phyloP scores from a whole-genome alignment of 2,888 invertebrate species.

The Orthosia cruda region DNA sequence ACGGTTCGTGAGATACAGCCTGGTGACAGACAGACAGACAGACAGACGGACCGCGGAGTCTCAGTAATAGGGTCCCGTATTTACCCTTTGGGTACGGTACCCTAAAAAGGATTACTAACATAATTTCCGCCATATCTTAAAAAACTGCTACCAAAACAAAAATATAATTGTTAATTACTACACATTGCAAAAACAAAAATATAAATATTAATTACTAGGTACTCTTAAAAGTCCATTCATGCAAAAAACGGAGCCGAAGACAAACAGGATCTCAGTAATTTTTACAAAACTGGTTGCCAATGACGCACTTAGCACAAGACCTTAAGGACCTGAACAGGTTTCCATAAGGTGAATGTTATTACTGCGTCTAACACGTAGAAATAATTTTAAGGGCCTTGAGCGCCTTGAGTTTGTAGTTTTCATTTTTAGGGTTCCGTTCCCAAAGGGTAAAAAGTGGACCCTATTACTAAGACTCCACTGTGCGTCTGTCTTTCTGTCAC shows the following conservation, averaged over 20 bases:
- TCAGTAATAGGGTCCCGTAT: too few species aligned
- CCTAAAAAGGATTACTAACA: neutral
- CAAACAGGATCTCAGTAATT: conserved; percentile 13
- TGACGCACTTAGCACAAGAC: conserved; percentile 45
- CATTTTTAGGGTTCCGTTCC: too few species aligned
- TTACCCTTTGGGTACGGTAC: too few species aligned
- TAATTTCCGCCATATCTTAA: neutral
- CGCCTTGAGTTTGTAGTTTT: neutral
- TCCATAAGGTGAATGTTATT: conserved; percentile 17
- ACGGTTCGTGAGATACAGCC: too few species aligned
- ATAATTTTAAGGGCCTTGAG: neutral
- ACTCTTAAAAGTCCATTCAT: neutral
- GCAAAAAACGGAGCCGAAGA: neutral
- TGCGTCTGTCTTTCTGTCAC: too few species aligned
- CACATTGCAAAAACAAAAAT: neutral
- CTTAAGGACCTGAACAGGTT: conserved; percentile 37
- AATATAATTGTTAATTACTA: neutral
- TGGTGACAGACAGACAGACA: too few species aligned
- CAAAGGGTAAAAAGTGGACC: too few species aligned
- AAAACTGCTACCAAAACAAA: neutral
- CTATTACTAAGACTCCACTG: too few species aligned
- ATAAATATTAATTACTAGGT: neutral
- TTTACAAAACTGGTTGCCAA: conserved; percentile 29
- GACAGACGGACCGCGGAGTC: too few species aligned
- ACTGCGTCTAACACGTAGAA: neutral